Percentiles rank a stretch among this genome's conserved stretches.
Evolutionary conservation across 2,113 vertebrate species (phyloP).

Genomic region (Gnathonemus longibarbis): DNA sequence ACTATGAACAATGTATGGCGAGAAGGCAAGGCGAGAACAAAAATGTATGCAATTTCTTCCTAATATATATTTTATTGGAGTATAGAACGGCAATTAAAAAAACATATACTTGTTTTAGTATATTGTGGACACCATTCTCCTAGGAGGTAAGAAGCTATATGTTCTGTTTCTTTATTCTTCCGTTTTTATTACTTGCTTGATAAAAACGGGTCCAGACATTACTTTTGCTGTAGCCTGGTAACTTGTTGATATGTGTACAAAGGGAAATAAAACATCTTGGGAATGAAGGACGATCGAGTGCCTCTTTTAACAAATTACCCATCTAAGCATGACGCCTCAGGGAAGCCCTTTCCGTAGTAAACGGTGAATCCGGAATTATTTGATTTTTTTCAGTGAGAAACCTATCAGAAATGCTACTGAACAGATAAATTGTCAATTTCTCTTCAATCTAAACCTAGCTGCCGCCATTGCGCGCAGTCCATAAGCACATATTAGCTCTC

Average conservation of each 20-base stretch:
- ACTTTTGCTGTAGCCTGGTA: background rate
- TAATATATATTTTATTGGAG: background rate
- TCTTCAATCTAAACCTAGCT: background rate
- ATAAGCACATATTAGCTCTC: background rate
- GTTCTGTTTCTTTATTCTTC: background rate
- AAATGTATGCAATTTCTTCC: background rate
- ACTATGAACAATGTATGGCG: background rate
- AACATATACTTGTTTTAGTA: background rate
- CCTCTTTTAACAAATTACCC: background rate
- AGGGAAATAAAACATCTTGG: background rate
- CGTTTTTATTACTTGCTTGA: background rate
- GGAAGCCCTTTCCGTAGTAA: background rate
- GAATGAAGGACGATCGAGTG: background rate
- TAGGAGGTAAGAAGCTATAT: background rate
- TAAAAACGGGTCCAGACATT: background rate
- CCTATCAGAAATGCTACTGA: background rate
- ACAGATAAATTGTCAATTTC: background rate
- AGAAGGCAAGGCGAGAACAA: background rate
- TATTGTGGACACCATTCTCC: background rate
- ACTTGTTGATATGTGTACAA: slow-evolving; percentile 5
- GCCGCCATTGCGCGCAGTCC: background rate
- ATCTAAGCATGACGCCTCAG: background rate
- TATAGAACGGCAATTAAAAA: background rate
- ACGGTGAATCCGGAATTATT: background rate
- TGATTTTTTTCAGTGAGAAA: background rate